Evolutionary conservation across 2,797 vertebrate species (phyloP).

Genomic region (Distichodus sexfasciatus): DNA sequence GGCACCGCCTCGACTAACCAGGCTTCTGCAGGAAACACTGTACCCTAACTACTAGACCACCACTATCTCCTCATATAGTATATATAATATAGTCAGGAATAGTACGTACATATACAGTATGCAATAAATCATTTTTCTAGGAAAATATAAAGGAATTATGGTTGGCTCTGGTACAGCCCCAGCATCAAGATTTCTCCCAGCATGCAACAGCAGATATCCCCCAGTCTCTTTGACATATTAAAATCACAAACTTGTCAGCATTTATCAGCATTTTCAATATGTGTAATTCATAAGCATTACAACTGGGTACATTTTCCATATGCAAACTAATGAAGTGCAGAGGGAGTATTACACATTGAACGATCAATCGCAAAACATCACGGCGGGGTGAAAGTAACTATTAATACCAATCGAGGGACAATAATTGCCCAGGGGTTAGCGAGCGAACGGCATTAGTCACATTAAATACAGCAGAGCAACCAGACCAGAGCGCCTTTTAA

Average conservation of each 20-base stretch:
- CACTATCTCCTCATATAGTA: no score
- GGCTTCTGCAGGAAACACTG: no score
- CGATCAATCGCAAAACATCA: conserved; percentile 63
- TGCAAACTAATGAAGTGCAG: conserved; percentile 61
- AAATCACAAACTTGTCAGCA: background rate
- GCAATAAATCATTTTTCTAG: no score
- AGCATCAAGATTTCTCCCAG: no score
- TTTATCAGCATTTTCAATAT: conserved; percentile 1
- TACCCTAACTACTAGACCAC: no score
- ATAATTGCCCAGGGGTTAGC: conserved; percentile 75
- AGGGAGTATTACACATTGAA: conserved; percentile 63
- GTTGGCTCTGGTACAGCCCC: no score
- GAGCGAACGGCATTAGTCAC: conserved; percentile 74
- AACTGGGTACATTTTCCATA: conserved; percentile 24
- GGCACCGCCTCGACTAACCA: no score
- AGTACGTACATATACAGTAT: no score
- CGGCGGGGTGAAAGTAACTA: conserved; percentile 64
- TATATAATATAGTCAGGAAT: no score
- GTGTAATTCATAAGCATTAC: conserved; percentile 11
- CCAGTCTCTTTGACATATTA: conserved; percentile 8
- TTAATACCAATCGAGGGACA: conserved; percentile 73
- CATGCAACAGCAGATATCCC: no score
- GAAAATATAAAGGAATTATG: no score
- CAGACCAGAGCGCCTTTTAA: conserved; percentile 72
- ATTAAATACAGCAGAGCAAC: conserved; percentile 63